Evolutionary conservation across 2,888 invertebrate genomes (phyloP).

Genomic region (Halocaridina rubra): DNA sequence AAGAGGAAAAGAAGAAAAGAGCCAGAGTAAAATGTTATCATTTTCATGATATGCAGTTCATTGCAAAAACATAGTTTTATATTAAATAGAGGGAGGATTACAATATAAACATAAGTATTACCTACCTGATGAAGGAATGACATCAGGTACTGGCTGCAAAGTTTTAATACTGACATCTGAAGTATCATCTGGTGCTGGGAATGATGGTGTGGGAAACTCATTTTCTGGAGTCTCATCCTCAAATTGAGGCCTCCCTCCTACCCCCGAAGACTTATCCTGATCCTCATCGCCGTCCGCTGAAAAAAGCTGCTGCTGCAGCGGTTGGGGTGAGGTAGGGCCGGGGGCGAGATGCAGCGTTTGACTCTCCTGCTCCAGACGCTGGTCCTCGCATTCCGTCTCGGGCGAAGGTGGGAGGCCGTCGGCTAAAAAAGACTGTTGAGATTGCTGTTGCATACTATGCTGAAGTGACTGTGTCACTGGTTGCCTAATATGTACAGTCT

Average conservation of each 20-base stretch:
- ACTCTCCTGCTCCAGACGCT: conserved; percentile 51
- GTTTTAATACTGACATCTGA: background rate
- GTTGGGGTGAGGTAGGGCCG: conserved; percentile 43
- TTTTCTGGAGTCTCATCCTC: conserved; percentile 18
- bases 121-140: conserved; percentile 54
- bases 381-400: conserved; percentile 57
- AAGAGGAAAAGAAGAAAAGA: no score
- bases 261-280: conserved; percentile 40
- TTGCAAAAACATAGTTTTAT: background rate
- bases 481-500: conserved; percentile 16
- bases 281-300: conserved; percentile 53
- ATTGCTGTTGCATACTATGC: conserved; percentile 42
- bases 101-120: background rate
- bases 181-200: conserved; percentile 2
- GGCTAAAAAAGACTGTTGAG: conserved; percentile 70
- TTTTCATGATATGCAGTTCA: no score
- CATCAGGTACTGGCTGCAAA: conserved; percentile 40
- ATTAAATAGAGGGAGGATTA: background rate
- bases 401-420: conserved; percentile 68
- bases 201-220: background rate
- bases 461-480: conserved; percentile 10
- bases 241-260: conserved; percentile 53
- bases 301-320: conserved; percentile 42
- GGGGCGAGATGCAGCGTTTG: conserved; percentile 50
- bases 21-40: no score